phyloP scores from a whole-genome alignment of 2,888 invertebrate genomes.

The Blomia tropicalis region DNA sequence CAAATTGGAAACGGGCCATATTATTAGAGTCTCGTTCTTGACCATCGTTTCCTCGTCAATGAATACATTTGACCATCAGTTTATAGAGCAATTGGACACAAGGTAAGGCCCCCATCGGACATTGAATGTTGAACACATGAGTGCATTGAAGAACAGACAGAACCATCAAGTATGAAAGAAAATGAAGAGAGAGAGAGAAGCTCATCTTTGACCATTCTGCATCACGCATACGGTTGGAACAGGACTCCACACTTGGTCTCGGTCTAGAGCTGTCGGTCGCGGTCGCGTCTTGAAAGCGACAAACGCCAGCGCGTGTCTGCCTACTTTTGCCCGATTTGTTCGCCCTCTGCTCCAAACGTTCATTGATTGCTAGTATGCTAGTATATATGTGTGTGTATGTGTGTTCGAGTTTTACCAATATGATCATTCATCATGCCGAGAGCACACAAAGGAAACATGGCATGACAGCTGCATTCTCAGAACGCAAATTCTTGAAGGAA shows the following conservation, averaged over 20 bases:
- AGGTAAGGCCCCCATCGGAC: constrained; percentile 9
- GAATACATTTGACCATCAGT: no score
- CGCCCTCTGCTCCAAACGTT: background rate
- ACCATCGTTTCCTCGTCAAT: no score
- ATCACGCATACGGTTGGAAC: no score
- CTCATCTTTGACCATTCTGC: constrained; percentile 12
- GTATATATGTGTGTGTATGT: background rate
- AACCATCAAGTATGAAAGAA: no score
- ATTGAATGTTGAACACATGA: background rate
- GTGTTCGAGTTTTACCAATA: constrained; percentile 14
- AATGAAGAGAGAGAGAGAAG: no score
- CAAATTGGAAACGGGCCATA: no score
- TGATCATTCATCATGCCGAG: constrained; percentile 23
- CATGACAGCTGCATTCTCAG: constrained; percentile 24
- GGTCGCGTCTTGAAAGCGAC: constrained; percentile 4
- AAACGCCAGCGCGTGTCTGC: constrained; percentile 11
- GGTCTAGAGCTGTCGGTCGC: background rate
- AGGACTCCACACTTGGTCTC: background rate
- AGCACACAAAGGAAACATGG: constrained; percentile 20
- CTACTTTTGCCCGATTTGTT: constrained; percentile 12
- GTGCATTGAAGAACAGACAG: no score
- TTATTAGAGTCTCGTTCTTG: no score
- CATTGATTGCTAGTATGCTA: constrained; percentile 10
- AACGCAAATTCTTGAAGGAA: constrained; percentile 22
- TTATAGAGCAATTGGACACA: background rate